phyloP scores from a whole-genome alignment of 2,888 invertebrate species.

The Rhopalosiphum nymphaeae region DNA sequence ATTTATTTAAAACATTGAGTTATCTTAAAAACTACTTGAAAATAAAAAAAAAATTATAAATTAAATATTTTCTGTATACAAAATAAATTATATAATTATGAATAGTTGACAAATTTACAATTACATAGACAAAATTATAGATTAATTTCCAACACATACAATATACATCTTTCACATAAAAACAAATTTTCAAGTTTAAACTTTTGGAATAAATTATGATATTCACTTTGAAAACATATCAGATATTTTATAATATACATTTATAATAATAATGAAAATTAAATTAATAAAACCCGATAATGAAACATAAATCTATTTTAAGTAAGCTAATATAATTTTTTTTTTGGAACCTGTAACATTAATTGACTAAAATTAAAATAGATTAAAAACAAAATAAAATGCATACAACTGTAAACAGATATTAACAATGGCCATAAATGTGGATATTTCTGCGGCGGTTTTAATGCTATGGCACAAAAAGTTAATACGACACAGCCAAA shows the following conservation, averaged over 20 bases:
- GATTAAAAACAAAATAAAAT: constrained; percentile 82
- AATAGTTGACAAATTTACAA: not conserved
- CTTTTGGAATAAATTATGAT: not conserved
- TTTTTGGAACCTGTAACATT: constrained; percentile 44
- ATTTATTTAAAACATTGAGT: not conserved
- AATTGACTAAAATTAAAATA: constrained; percentile 83
- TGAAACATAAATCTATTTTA: not conserved
- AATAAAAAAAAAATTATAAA: not conserved
- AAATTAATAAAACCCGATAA: not conserved
- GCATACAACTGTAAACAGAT: constrained; percentile 84
- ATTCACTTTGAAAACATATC: not conserved
- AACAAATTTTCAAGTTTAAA: not conserved
- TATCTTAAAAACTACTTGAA: constrained; percentile 6
- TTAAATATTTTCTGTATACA: not conserved
- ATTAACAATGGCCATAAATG: constrained; percentile 86
- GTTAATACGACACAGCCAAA: constrained; percentile 76
- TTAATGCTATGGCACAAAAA: constrained; percentile 73
- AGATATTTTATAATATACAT: not conserved
- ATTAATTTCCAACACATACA: not conserved
- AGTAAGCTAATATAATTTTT: constrained; percentile 44
- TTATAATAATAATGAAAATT: not conserved
- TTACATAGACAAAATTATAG: not conserved
- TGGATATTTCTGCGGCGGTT: constrained; percentile 82
- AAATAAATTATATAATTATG: not conserved
- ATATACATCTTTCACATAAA: not conserved